These are phyloP conservation scores for Agrochola litura DNA, from an alignment of 2,888 invertebrate species.

Conservation along the genomic window DNA sequence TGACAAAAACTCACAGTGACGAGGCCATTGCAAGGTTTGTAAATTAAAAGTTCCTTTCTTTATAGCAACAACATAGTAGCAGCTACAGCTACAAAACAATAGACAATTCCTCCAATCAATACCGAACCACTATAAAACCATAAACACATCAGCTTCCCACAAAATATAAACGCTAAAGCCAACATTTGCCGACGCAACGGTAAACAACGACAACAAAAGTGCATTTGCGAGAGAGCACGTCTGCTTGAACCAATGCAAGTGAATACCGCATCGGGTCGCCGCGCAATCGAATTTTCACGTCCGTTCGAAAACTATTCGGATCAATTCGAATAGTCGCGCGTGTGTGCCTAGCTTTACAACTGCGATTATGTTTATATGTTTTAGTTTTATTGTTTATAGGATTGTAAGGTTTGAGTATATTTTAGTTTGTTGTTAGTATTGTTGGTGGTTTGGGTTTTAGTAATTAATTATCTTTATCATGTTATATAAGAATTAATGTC, in stretches of 20 bases:
- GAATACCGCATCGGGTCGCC: slow-evolving; percentile 65
- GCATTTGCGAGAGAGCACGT: slow-evolving; percentile 72
- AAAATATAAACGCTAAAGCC: slow-evolving; percentile 64
- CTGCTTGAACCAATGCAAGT: slow-evolving; percentile 67
- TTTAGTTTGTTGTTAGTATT: slow-evolving; percentile 26
- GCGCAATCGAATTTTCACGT: slow-evolving; percentile 75
- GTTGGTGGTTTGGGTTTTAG: neutral
- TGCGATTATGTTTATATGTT: slow-evolving; percentile 37
- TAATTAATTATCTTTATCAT: neutral
- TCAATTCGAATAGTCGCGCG: slow-evolving; percentile 53
- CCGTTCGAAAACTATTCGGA: slow-evolving; percentile 70
- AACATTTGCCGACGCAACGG: slow-evolving; percentile 67
- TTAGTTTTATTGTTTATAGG: slow-evolving; percentile 16
- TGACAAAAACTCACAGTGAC: neutral
- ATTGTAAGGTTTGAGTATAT: slow-evolving; percentile 11
- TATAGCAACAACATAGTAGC: neutral
- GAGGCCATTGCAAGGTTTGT: neutral
- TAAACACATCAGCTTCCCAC: slow-evolving; percentile 64
- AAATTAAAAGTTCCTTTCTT: neutral
- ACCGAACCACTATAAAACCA: slow-evolving; percentile 46
- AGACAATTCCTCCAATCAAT: slow-evolving; percentile 44
- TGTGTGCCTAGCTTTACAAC: slow-evolving; percentile 46
- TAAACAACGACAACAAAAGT: slow-evolving; percentile 75
- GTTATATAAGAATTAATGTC: neutral
- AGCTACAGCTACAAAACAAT: slow-evolving; percentile 17